Conservation (phyloP, 2,113 vertebrate species). For the Caloenas nicobarica region DNA sequence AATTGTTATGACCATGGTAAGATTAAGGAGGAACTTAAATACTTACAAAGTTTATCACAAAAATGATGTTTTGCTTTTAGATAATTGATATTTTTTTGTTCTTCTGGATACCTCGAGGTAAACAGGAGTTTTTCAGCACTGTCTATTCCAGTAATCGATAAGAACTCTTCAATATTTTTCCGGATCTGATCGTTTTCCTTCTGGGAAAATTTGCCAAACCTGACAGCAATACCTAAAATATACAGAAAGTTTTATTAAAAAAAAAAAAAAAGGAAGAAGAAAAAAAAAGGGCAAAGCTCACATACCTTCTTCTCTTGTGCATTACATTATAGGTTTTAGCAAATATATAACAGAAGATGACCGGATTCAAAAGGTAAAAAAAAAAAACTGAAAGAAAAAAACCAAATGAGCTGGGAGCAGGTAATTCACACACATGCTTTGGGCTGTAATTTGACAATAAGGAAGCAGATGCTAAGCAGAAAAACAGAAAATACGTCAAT, state of each 20-base stretch:
- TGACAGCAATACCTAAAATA: constrained; percentile 70
- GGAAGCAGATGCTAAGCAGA: background rate
- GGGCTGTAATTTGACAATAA: background rate
- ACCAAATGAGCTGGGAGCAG: background rate
- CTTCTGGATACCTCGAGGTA: constrained; percentile 67
- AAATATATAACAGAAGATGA: background rate
- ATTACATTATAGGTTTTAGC: background rate
- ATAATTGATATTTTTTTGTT: constrained; percentile 32
- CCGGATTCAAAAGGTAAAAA: background rate
- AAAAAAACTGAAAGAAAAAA: background rate
- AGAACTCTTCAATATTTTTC: constrained; percentile 72
- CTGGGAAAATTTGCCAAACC: constrained; percentile 74
- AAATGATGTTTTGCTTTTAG: constrained; percentile 68
- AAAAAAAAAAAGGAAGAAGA: too few species aligned
- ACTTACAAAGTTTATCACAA: constrained; percentile 72
- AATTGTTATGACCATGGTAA: background rate
- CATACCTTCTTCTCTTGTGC: background rate
- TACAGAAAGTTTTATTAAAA: background rate
- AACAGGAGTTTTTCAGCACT: constrained; percentile 75
- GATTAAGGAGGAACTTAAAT: background rate
- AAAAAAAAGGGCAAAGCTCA: background rate
- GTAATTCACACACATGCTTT: accelerated
- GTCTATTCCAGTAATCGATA: constrained; percentile 68
- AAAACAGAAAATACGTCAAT: background rate
- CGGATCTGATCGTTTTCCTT: constrained; percentile 75